phyloP scores from a whole-genome alignment of 2,797 vertebrate genomes.

The Scarus forsteni region DNA sequence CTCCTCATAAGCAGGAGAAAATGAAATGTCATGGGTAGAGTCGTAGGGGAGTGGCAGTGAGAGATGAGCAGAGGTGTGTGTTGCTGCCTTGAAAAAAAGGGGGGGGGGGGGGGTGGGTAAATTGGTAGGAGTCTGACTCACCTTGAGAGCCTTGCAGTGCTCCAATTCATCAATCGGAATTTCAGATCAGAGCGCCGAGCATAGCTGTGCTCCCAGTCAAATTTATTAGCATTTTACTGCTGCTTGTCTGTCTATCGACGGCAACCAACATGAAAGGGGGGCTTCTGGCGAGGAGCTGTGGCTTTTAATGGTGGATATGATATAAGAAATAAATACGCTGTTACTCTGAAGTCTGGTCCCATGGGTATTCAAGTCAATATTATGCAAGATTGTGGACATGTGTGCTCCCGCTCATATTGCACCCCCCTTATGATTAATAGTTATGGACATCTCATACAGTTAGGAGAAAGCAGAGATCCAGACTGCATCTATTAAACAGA shows the following conservation, averaged over 20 bases:
- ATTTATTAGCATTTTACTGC: conserved; percentile 79
- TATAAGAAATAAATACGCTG: conserved; percentile 69
- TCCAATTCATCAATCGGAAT: conserved; percentile 80
- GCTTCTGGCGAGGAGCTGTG: conserved; percentile 50
- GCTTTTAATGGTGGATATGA: conserved; percentile 67
- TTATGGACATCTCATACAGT: conserved; percentile 44
- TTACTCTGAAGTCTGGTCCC: conserved; percentile 62
- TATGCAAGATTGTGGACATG: conserved; percentile 56
- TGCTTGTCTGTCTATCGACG: conserved; percentile 66
- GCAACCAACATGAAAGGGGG: conserved; percentile 71
- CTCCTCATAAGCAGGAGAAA: conserved; percentile 55
- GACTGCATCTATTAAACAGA: conserved; percentile 29
- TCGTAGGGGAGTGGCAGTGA: conserved; percentile 61
- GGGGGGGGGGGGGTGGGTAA: conserved; percentile 51
- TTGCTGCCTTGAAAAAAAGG: conserved; percentile 52
- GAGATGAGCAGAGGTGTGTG: conserved; percentile 57
- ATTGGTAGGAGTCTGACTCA: conserved; percentile 72
- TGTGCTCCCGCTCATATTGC: conserved; percentile 30
- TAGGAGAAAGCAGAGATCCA: conserved; percentile 28
- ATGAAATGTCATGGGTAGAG: conserved; percentile 58
- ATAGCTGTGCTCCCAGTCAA: conserved; percentile 63
- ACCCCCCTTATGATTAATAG: conserved; percentile 53
- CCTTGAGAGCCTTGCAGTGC: conserved; percentile 70
- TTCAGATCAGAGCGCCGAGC: conserved; percentile 73
- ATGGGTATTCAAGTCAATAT: conserved; percentile 64